These are phyloP conservation scores for Chrysocyon brachyurus DNA, from an alignment of 2,797 vertebrate genomes.

Conservation along the genomic window DNA sequence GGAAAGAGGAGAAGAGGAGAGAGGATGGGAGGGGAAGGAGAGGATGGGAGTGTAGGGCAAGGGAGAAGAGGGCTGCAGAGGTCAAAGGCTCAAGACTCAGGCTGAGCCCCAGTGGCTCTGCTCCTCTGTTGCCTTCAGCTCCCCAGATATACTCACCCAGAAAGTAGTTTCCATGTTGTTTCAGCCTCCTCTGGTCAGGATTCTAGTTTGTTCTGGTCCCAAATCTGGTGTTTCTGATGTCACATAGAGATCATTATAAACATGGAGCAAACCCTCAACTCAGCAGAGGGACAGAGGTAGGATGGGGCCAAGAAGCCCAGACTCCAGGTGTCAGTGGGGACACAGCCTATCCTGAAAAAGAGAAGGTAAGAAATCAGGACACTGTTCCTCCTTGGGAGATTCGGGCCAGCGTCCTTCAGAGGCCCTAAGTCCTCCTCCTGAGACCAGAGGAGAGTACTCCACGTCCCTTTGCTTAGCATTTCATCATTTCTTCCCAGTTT, in stretches of 20 bases:
- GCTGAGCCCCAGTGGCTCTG: too few species aligned
- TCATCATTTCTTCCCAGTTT: background rate
- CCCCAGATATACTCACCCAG: too few species aligned
- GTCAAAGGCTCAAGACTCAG: background rate
- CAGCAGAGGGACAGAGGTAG: background rate
- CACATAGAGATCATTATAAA: accelerated
- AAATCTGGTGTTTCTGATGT: accelerated
- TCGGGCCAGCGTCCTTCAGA: background rate
- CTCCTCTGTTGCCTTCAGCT: too few species aligned
- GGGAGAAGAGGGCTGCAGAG: accelerated
- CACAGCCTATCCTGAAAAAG: background rate
- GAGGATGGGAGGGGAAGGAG: too few species aligned
- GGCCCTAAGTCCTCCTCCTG: background rate
- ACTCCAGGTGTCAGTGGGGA: background rate
- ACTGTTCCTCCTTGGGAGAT: accelerated
- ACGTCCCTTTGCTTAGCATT: background rate
- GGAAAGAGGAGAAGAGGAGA: background rate
- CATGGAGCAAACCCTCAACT: background rate
- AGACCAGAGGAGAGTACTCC: background rate
- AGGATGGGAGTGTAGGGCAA: background rate
- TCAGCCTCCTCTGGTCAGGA: background rate
- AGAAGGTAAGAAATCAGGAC: background rate
- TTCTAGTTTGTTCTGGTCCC: background rate
- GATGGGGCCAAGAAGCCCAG: background rate
- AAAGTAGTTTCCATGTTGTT: background rate